A percentile compares a stretch with the other conserved stretches of the same genome.
These are phyloP conservation scores for Probosciger aterrimus DNA, from an alignment of 2,113 vertebrate species.

Conservation along the genomic window DNA sequence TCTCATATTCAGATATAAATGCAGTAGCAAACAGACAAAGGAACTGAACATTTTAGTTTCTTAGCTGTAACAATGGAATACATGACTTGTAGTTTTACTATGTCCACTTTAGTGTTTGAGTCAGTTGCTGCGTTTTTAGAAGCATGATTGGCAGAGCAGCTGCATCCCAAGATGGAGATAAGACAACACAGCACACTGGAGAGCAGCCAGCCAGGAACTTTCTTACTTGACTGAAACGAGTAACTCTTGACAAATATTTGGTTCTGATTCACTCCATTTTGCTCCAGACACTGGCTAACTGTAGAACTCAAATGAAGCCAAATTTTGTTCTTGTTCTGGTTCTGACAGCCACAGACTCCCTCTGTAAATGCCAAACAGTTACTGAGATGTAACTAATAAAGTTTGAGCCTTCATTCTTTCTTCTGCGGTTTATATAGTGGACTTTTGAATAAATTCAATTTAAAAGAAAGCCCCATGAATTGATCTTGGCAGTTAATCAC, in stretches of 20 bases:
- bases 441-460: background rate
- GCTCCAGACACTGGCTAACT: background rate
- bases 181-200: background rate
- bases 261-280: background rate
- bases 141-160: background rate
- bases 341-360: background rate
- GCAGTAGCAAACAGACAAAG: background rate
- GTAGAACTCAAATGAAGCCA: background rate
- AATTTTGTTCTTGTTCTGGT: background rate
- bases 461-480: background rate
- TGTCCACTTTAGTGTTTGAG: background rate
- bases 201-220: background rate
- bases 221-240: background rate
- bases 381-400: background rate
- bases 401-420: background rate
- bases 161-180: background rate
- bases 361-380: background rate
- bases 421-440: background rate
- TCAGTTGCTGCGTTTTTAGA: background rate
- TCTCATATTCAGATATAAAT: background rate
- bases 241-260: background rate
- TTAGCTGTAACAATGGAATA: background rate
- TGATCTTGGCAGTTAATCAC: conserved; percentile 21
- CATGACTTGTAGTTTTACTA: background rate
- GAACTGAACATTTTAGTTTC: background rate